Evolutionary conservation across 1,140 invertebrate genomes (phyloP).

Genomic region (Anagrus nilaparvatae): DNA sequence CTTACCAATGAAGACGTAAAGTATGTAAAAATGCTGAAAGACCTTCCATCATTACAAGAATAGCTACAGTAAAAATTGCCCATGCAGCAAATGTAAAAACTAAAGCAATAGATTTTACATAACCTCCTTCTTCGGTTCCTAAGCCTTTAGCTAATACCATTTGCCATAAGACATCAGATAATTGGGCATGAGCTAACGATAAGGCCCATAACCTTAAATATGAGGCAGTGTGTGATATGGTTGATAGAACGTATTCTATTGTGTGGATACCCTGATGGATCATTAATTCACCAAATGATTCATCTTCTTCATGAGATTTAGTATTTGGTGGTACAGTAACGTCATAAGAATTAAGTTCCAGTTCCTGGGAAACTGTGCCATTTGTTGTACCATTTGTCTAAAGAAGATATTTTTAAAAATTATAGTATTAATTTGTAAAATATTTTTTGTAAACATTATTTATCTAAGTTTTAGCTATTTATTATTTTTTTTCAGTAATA

Average conservation of each 20-base stretch:
- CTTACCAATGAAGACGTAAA: constrained; percentile 66
- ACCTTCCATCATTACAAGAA: constrained; percentile 89
- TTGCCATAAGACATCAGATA: constrained; percentile 63
- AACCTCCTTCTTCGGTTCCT: constrained; percentile 21
- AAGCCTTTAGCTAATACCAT: constrained; percentile 51
- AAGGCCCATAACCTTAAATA: constrained; percentile 94
- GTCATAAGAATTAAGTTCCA: constrained; percentile 24
- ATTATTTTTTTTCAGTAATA: no score
- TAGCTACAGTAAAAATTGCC: constrained; percentile 75
- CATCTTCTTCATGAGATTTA: constrained; percentile 39
- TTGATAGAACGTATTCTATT: constrained; percentile 93
- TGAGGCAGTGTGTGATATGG: constrained; percentile 91
- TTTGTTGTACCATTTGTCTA: no score
- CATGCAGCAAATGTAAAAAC: constrained; percentile 76
- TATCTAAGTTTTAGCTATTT: no score
- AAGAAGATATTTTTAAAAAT: no score
- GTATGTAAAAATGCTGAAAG: constrained; percentile 72
- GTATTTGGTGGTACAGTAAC: not conserved
- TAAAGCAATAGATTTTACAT: constrained; percentile 49
- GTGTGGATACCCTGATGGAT: constrained; percentile 93
- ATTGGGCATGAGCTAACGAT: constrained; percentile 80
- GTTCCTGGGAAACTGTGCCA: constrained; percentile 27
- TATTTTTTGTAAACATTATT: no score
- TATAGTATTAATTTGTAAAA: no score
- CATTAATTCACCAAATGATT: constrained; percentile 77